Evolutionary conservation across 2,888 invertebrate species (phyloP).

Genomic region (Polydrusus cervinus): DNA sequence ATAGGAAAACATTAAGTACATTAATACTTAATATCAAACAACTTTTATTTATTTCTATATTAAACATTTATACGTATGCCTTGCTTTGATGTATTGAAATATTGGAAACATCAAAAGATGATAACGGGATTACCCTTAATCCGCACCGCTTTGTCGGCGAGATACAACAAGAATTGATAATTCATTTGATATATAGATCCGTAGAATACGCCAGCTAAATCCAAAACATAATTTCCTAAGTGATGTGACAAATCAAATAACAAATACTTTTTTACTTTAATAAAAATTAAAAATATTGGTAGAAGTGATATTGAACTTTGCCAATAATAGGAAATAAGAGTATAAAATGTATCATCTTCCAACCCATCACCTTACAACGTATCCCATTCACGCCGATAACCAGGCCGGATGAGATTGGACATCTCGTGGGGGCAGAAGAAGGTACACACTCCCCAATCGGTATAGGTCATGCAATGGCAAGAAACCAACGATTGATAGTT

Average conservation of each 20-base stretch:
- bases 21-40: slow-evolving; percentile 38
- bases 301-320: not conserved
- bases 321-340: too few species aligned
- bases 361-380: too few species aligned
- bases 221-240: slow-evolving; percentile 56
- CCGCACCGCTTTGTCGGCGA: slow-evolving; percentile 59
- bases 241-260: slow-evolving; percentile 37
- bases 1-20: slow-evolving; percentile 33
- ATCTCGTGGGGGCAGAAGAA: too few species aligned
- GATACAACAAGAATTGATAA: slow-evolving; percentile 59
- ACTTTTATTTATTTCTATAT: slow-evolving; percentile 47
- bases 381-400: too few species aligned
- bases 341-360: too few species aligned
- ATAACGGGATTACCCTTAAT: slow-evolving; percentile 59
- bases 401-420: too few species aligned
- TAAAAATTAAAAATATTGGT: not conserved
- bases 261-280: not conserved
- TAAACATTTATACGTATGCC: slow-evolving; percentile 37
- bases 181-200: slow-evolving; percentile 58
- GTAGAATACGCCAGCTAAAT: slow-evolving; percentile 54
- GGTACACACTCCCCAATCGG: too few species aligned
- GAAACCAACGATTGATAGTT: too few species aligned
- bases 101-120: slow-evolving; percentile 59
- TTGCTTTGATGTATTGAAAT: slow-evolving; percentile 56
- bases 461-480: too few species aligned